A percentile compares a stretch with the other conserved stretches of the same genome.
Evolutionary conservation across 2,113 vertebrate genomes (phyloP).

Genomic region (Cebus imitator): DNA sequence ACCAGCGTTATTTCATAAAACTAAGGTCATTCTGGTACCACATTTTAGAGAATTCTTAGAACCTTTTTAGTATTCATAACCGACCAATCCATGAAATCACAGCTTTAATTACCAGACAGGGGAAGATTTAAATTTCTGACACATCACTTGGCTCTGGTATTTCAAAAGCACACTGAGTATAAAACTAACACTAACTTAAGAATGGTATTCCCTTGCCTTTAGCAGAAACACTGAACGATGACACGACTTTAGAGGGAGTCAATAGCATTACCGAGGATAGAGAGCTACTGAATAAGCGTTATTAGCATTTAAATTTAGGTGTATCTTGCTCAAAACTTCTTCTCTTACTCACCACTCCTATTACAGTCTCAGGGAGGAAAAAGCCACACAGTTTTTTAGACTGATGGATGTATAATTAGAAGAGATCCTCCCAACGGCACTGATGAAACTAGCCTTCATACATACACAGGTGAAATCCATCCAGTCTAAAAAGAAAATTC

Average conservation of each 20-base stretch:
- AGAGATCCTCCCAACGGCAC: neutral
- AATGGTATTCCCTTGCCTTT: neutral
- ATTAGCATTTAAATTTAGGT: neutral
- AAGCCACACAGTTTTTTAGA: neutral
- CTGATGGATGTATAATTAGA: neutral
- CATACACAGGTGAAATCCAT: neutral
- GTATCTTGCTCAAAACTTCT: neutral
- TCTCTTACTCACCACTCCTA: neutral
- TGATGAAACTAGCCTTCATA: neutral
- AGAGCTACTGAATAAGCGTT: neutral
- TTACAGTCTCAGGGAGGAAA: neutral
- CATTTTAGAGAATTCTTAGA: constrained; percentile 8
- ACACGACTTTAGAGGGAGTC: neutral
- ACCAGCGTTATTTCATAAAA: neutral
- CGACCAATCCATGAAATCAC: neutral
- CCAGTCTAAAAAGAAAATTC: neutral
- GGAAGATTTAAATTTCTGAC: neutral
- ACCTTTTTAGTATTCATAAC: neutral
- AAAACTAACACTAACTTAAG: neutral
- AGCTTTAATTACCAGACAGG: neutral
- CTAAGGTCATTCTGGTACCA: neutral
- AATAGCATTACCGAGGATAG: neutral
- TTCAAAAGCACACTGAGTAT: neutral
- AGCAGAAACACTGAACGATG: neutral
- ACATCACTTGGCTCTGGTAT: neutral